These are phyloP conservation scores for Netelia inedita DNA, from an alignment of 2,888 invertebrate species.

Conservation along the genomic window DNA sequence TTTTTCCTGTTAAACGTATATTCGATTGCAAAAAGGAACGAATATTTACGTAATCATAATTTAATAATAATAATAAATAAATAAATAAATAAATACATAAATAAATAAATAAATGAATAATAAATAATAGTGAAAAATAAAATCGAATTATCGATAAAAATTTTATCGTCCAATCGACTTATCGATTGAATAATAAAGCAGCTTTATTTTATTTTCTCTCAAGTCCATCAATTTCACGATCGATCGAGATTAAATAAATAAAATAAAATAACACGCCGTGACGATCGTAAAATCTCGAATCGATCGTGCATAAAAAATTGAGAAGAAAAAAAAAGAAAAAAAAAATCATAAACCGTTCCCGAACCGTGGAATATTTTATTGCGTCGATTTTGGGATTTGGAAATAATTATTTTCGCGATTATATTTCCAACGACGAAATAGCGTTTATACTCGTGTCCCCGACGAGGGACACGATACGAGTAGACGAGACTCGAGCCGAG, in stretches of 20 bases:
- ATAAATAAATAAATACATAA: no score
- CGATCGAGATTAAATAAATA: no score
- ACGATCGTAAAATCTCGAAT: no score
- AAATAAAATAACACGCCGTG: no score
- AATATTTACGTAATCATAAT: not conserved
- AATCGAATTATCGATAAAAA: not conserved
- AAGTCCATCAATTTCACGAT: no score
- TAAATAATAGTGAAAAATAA: not conserved
- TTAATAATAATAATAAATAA: not conserved
- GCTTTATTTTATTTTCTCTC: no score
- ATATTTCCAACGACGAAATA: not conserved
- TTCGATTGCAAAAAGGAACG: not conserved
- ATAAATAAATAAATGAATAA: not conserved
- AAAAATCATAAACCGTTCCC: not conserved
- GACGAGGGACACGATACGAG: not conserved
- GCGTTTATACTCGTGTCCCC: no score
- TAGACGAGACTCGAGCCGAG: slow-evolving; percentile 13
- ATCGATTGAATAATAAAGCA: not conserved
- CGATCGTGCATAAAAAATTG: not conserved
- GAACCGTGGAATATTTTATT: not conserved
- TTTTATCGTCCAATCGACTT: not conserved
- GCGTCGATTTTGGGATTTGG: not conserved
- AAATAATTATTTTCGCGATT: not conserved
- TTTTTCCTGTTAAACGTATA: not conserved
- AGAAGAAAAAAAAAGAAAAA: not conserved